Conservation (phyloP, 1,140 invertebrate species). For the Lucilia cuprina region DNA sequence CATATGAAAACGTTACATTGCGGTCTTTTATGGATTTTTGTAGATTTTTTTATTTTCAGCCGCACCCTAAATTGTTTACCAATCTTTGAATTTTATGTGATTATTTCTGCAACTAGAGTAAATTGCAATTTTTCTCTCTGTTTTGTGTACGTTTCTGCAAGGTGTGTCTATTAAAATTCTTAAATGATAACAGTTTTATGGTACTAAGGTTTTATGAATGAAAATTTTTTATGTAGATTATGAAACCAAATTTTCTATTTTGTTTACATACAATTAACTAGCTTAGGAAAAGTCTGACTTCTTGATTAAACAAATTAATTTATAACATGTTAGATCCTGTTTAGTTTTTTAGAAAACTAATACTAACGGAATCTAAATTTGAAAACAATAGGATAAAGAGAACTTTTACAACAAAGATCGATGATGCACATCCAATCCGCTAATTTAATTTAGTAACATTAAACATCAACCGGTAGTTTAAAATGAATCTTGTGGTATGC, state of each 20-base stretch:
- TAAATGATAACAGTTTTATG: neutral
- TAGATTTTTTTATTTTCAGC: constrained; percentile 16
- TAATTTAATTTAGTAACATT: too few relatives aligned
- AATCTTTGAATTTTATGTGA: neutral
- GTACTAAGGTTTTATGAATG: neutral
- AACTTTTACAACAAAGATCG: too few relatives aligned
- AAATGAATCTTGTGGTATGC: too few relatives aligned
- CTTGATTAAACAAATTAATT: neutral
- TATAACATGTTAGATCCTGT: too few relatives aligned
- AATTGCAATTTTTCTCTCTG: neutral
- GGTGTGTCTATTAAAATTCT: neutral
- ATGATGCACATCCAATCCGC: too few relatives aligned
- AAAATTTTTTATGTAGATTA: neutral
- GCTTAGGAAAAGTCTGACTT: neutral
- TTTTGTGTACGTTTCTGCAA: constrained; percentile 7
- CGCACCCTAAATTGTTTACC: constrained; percentile 34
- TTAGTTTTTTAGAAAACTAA: too few relatives aligned
- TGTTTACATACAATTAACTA: neutral
- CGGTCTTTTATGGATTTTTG: neutral
- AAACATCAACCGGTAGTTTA: too few relatives aligned
- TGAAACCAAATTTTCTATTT: neutral
- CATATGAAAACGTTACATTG: neutral
- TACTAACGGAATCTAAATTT: too few relatives aligned
- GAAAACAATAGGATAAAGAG: too few relatives aligned
- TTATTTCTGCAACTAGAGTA: neutral